These are phyloP conservation scores for Eristalis intricaria DNA, from an alignment of 2,888 invertebrate genomes.

Conservation along the genomic window DNA sequence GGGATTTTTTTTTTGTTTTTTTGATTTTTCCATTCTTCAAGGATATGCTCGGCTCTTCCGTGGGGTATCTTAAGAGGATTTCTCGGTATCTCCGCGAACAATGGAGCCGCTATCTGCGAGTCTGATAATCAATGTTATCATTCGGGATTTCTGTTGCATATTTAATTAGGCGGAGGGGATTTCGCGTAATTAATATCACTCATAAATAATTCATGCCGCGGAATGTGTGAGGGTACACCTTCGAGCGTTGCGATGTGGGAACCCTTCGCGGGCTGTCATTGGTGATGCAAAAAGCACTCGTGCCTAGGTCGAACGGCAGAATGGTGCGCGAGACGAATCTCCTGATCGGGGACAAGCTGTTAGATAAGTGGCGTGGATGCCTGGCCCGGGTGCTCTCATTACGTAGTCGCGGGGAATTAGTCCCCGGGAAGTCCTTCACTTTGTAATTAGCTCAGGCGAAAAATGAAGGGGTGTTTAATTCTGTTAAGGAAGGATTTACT, in stretches of 20 bases:
- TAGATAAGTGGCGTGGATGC: not conserved
- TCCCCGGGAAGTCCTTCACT: not conserved
- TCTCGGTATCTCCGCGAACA: not conserved
- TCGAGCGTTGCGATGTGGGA: not conserved
- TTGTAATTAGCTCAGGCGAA: constrained; percentile 16
- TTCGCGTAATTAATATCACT: constrained; percentile 60
- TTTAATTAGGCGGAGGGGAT: constrained; percentile 40
- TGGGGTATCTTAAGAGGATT: constrained; percentile 49
- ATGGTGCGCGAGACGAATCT: not conserved
- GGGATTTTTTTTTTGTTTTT: not conserved
- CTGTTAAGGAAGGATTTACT: not conserved
- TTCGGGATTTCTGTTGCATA: constrained; percentile 50
- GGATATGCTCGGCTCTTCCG: constrained; percentile 2
- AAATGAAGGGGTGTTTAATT: not conserved
- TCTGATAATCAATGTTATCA: constrained; percentile 58
- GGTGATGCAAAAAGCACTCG: not conserved
- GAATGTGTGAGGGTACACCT: not conserved
- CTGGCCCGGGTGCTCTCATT: constrained; percentile 7
- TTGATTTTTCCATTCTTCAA: constrained; percentile 9
- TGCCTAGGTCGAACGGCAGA: not conserved
- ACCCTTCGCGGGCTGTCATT: not conserved
- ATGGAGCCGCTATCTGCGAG: constrained; percentile 33
- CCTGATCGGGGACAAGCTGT: constrained; percentile 4
- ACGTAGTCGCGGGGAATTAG: constrained; percentile 22
- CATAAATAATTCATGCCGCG: constrained; percentile 52